phyloP scores from a whole-genome alignment of 2,113 vertebrate species.

The Nycticorax nycticorax region DNA sequence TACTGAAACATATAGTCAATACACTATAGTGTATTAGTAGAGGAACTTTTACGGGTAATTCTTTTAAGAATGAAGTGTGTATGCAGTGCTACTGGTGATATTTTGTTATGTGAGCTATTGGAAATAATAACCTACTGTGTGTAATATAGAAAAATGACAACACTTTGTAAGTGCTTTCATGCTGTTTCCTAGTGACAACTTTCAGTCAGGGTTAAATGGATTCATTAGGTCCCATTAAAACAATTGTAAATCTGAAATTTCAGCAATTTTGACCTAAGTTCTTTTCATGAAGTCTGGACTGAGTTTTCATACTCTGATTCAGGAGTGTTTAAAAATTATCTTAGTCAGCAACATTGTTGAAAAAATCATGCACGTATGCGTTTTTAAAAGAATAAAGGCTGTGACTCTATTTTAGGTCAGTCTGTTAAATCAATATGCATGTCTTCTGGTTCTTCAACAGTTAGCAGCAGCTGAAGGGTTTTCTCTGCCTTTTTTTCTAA shows the following conservation, averaged over 20 bases:
- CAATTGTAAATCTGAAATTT: not conserved
- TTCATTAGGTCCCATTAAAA: not conserved
- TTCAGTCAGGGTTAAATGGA: not conserved
- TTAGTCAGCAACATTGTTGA: not conserved
- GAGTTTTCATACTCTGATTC: not conserved
- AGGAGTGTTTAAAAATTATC: not conserved
- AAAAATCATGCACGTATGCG: not conserved
- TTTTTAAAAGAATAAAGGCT: not conserved
- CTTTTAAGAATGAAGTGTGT: not conserved
- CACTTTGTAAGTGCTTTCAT: not conserved
- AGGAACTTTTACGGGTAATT: not conserved
- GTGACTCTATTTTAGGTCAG: not conserved
- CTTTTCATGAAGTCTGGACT: not conserved
- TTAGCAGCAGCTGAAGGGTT: not conserved
- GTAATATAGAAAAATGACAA: not conserved
- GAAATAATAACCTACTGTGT: not conserved
- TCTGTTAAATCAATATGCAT: not conserved
- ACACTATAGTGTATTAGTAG: not conserved
- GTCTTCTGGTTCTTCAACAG: not conserved
- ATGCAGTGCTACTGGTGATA: not conserved
- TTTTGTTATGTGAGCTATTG: not conserved
- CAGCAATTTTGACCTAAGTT: rapidly evolving
- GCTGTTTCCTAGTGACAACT: not conserved
- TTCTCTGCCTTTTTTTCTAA: not conserved
- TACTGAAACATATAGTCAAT: not conserved